Evolutionary conservation across 2,797 vertebrate species (phyloP), one percentile per base, ranked within the genome.

Genomic region (Alfaro cultratus): DNA sequence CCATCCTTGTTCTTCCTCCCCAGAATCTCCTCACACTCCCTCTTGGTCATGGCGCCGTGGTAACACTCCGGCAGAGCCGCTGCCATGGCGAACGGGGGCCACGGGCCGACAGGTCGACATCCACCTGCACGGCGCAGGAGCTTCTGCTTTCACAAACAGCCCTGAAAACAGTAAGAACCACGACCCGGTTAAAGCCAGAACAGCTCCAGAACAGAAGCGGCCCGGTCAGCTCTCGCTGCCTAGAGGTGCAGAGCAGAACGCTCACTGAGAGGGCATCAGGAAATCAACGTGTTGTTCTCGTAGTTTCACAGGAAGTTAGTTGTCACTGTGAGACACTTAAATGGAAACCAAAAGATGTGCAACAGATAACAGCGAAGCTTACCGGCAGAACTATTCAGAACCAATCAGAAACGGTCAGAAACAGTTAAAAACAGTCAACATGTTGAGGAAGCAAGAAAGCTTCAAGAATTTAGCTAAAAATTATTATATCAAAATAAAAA

Each of bases 1-100:
- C 95, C 95, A 0, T 95, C 88, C 85, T 92, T 93, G 75, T 84
- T 91, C 68, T 93, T 94, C 41, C 80, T 88, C 0, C 82, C 79
- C 75, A 96, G 78, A 53, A 96, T 64, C 0, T 91, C 86, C 85
- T 95, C 95, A 0, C 95, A 95, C 73, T 90, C 80, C 41, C n/a
- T 76, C 74, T 23, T 94, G 75, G 29, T 89, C 75, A 96, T 82
- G 68, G 87, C 73, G 0, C 95, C 94, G 13, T 96, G 95, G 83
- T 95, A 94, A 26, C 73, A 95, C 18, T 62, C 6, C 0, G 91
- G 91, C 57, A 90, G 47, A 41, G 90, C 86, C 76, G 81, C 85
- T 67, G 87, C 90, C 91, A 93, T 94, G 79, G 74, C n/a, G 72
- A 80, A 8, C 45, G 51, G 39, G 39, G 31, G 31, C 76, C 0